Conservation (phyloP, 2,888 invertebrate genomes). For the Leucania comma region DNA sequence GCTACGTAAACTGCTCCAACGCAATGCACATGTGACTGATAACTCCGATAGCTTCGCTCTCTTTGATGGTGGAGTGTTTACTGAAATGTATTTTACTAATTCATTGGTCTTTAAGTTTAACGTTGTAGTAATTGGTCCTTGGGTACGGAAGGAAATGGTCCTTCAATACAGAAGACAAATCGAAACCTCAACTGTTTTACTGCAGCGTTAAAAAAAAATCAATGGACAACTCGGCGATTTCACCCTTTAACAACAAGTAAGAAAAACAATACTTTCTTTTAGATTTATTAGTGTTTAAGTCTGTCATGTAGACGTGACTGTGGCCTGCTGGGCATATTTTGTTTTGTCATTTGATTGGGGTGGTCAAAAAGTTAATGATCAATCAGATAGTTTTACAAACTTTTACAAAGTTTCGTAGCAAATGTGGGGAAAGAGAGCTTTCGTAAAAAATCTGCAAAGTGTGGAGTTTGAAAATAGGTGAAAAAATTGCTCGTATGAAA, state of each 20-base stretch:
- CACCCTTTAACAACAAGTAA: too few relatives aligned
- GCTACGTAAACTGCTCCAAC: conserved; percentile 55
- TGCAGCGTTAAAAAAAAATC: too few relatives aligned
- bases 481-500: neutral
- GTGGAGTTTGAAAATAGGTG: neutral
- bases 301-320: too few relatives aligned
- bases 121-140: conserved; percentile 2
- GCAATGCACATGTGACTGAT: conserved; percentile 57
- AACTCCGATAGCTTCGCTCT: conserved; percentile 33
- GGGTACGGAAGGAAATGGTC: neutral
- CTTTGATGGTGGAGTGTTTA: conserved; percentile 30
- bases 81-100: conserved; percentile 5
- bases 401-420: neutral
- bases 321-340: too few relatives aligned
- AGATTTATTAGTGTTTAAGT: too few relatives aligned
- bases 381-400: neutral
- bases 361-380: neutral
- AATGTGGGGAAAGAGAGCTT: neutral
- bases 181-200: too few relatives aligned
- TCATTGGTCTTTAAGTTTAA: conserved; percentile 6
- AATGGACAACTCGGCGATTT: too few relatives aligned
- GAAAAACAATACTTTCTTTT: too few relatives aligned
- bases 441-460: neutral
- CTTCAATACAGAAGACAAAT: neutral
- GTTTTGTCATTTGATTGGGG: too few relatives aligned